Evolutionary conservation across 2,797 vertebrate species (phyloP), one percentile per base, ranked within the genome.

Genomic region (Fistularia tabacaria): DNA sequence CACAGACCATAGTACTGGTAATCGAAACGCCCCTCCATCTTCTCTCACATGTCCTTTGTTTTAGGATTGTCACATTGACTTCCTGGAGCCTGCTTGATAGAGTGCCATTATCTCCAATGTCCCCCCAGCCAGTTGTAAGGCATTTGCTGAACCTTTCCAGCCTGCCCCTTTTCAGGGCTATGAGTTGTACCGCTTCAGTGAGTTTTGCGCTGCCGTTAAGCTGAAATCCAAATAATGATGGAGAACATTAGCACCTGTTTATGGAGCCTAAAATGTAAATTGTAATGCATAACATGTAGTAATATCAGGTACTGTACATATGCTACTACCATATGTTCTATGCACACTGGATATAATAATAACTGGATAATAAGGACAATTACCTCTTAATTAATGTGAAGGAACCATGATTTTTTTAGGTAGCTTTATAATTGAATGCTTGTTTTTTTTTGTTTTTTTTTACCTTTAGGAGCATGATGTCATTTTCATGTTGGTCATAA

Each of bases 381-480:
- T 25, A 25, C 25, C 25, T 25, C 25, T 25, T 25, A 25, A 25
- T 25, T 25, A 25, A 25, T 25, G 25, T 25, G 25, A 25, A 25
- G 25, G 5, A 25, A 25, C 25, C 25, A 25, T 25, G 45, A 3
- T 13, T 11, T 10, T 11, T 6, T 43, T 11, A 11, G 1, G 25
- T 25, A 25, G 25, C 25, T 25, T 25, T 25, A 25, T 25, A 3
- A 25, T 25, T 25, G 44, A 1, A 45, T 11, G n/a, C 10, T 12
- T 4, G 4, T 40, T 46, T 51, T 25, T 12, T 36, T 10, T 6
- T 57, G 50, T 51, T 39, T 25, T 25, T 25, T 25, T 5, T 25
- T 25, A 90, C 88, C 86, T 85, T 74, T 0, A 90, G 69, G 1
- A 90, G 86, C 88, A 88, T 88, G 68, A 90, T 72, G n/a, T 90